These are phyloP conservation scores for Zoanthus sociatus DNA, from an alignment of 92 coral and sea anemone species.

Conservation along the genomic window DNA sequence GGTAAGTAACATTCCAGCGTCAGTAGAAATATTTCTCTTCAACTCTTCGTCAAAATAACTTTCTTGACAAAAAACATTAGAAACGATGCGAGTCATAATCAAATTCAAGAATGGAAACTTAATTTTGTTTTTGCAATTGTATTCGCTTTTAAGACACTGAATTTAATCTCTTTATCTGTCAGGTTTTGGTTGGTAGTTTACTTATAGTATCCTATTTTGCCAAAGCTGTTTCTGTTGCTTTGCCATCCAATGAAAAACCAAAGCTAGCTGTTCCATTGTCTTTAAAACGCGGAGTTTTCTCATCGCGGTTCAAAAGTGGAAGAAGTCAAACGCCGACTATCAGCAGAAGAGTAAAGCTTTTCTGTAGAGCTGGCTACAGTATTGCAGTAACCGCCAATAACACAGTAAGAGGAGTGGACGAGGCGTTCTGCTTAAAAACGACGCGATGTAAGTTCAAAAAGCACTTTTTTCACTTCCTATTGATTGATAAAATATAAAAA, in stretches of 20 bases:
- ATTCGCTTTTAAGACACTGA: no score
- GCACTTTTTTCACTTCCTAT: neutral
- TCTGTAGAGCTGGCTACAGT: constrained; percentile 71
- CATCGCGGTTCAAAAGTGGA: constrained; percentile 1
- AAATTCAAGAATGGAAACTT: neutral
- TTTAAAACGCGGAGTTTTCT: neutral
- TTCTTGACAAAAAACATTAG: no score
- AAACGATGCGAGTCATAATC: no score
- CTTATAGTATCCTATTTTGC: neutral
- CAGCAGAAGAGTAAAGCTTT: constrained; percentile 58
- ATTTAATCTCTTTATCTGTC: neutral
- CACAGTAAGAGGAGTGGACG: constrained; percentile 58
- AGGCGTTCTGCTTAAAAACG: constrained; percentile 54
- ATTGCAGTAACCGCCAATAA: constrained; percentile 63
- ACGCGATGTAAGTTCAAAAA: constrained; percentile 67
- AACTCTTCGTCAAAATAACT: no score
- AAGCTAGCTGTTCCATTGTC: neutral
- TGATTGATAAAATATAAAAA: neutral
- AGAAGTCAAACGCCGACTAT: constrained; percentile 57
- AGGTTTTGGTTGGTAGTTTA: constrained; percentile 18
- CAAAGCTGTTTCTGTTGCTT: neutral
- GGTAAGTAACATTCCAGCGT: no score
- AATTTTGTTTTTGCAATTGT: neutral
- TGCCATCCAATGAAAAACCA: neutral
- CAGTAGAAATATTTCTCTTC: no score